phyloP scores from a whole-genome alignment of 2,888 invertebrate species.

The Tenthredo distinguenda region DNA sequence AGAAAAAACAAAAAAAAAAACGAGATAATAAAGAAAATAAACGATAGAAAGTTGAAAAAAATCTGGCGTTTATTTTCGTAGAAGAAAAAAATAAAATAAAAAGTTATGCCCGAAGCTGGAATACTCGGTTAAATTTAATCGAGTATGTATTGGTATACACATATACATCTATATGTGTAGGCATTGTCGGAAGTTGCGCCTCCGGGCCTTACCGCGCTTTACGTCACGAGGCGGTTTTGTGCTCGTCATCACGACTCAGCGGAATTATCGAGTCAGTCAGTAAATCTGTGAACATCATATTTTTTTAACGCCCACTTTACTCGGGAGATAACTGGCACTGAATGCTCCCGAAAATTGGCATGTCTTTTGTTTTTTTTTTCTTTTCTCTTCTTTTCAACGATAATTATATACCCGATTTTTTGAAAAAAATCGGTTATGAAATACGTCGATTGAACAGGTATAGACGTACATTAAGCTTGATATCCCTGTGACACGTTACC shows the following conservation, averaged over 20 bases:
- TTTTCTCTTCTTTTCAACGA: no score
- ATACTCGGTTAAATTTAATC: not conserved
- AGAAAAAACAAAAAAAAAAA: not conserved
- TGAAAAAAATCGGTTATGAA: not conserved
- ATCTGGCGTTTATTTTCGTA: not conserved
- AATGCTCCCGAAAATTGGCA: not conserved
- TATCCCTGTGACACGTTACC: no score
- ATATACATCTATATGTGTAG: not conserved
- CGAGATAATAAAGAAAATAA: not conserved
- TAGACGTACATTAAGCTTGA: no score
- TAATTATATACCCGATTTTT: not conserved
- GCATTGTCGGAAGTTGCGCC: slow-evolving; percentile 45
- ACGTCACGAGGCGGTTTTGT: slow-evolving; percentile 35
- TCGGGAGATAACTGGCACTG: not conserved
- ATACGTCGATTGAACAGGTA: no score
- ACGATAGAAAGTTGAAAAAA: not conserved
- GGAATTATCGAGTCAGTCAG: slow-evolving; percentile 13
- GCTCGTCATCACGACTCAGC: slow-evolving; percentile 49
- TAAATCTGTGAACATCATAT: slow-evolving; percentile 21
- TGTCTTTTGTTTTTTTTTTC: not conserved
- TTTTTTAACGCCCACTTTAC: not conserved
- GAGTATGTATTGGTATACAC: not conserved
- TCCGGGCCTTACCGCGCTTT: slow-evolving; percentile 31
- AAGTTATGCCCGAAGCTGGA: not conserved
- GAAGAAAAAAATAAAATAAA: not conserved